Percentiles rank a stretch among this genome's conserved stretches.
Evolutionary conservation across 2,797 vertebrate genomes (phyloP).

Genomic region (Trematomus bernacchii): DNA sequence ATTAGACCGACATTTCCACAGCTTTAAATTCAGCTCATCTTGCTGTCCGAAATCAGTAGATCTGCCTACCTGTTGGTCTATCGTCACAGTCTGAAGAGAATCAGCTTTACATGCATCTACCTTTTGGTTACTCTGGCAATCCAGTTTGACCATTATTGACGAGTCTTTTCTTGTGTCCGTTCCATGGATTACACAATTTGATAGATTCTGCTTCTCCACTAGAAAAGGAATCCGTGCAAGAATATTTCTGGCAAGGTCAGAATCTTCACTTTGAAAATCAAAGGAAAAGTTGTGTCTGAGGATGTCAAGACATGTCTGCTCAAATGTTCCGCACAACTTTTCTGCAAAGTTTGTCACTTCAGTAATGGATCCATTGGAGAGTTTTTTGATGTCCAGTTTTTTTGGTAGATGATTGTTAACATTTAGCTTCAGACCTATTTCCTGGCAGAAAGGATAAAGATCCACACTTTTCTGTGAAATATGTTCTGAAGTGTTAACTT

Average conservation of each 20-base stretch:
- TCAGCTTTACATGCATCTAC: not conserved
- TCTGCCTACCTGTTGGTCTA: not conserved
- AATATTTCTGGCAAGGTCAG: constrained; percentile 17
- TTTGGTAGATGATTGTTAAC: not conserved
- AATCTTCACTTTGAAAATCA: constrained; percentile 5
- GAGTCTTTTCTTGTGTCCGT: not conserved
- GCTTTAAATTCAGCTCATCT: not conserved
- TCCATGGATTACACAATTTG: rapidly evolving
- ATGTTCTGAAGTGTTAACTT: not conserved
- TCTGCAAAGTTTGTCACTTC: constrained; percentile 49
- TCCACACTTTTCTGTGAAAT: not conserved
- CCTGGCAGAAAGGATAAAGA: constrained; percentile 34
- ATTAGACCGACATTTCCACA: constrained; percentile 40
- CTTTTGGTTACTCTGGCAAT: not conserved
- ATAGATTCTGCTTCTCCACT: constrained; percentile 5
- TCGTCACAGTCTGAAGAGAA: not conserved
- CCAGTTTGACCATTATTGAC: not conserved
- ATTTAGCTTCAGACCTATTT: constrained; percentile 35
- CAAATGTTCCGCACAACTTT: constrained; percentile 52
- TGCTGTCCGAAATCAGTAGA: not conserved
- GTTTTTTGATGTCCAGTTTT: constrained; percentile 25
- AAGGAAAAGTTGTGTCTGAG: constrained; percentile 47
- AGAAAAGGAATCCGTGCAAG: constrained; percentile 9
- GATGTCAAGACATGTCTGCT: constrained; percentile 46
- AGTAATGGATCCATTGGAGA: constrained; percentile 47